Evolutionary conservation across 1,140 invertebrate genomes (phyloP), one percentile per base, ranked within the genome.

Genomic region (Uloborus diversus): DNA sequence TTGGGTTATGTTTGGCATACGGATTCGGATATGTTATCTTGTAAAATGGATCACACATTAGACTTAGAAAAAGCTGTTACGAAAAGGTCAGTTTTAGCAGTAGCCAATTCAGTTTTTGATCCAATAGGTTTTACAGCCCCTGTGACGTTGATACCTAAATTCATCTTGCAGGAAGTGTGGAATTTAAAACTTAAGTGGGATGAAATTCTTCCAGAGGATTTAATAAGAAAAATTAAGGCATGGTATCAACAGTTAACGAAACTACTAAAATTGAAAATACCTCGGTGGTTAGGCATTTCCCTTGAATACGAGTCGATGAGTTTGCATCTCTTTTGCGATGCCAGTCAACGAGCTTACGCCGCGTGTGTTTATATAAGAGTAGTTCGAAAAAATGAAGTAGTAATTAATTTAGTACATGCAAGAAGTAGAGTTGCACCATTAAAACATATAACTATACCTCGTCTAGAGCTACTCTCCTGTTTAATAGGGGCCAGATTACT

Each of bases 111-210:
- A 20, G n/a, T 35, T 3, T 78, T 66, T 65, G 61, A 78, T 27
- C 4, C n/a, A 2, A 56, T 66, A 14, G 47, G 73, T 20, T 78
- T 25, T 28, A 53, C 49, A 7, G 20, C 49, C 25, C 73, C 70
- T 4, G 53, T 49, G 3, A 37, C 37, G 49, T 53, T 78, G 27
- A 20, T 47, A 3, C 47, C 47, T 13, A 78, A 78, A 57, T 1
- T 78, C n/a, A 35, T 78, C 37, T 23, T 78, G 1, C 73, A 78
- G 23, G 47, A 78, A 37, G 37, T 30, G 27, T 78, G 61, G 47
- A 35, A 28, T n/a, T 35, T n/a, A 53, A 78, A 78, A 20, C 11
- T 65, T 30, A 65, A 56, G 13, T 78, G 61, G 62, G 49, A 78
- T 57, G 62, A 64, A 35, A 17, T 14, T 5, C 28, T 78, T 17